Base-by-base conservation (phyloP, 1,140 invertebrate genomes). In the Brachionus calyciflorus region DNA sequence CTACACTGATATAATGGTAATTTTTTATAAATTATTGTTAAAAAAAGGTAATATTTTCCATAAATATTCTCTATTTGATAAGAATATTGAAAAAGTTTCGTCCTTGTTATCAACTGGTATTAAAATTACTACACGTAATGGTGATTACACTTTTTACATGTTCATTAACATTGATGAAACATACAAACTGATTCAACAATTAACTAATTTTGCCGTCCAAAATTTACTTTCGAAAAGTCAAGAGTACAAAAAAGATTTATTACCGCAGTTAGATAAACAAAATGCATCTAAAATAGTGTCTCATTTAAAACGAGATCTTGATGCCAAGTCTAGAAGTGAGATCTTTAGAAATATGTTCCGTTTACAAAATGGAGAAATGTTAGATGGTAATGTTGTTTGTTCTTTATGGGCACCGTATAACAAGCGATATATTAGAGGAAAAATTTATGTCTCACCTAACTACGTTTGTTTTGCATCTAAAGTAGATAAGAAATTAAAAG, bases 181-280 rank as follows among this genome's bases (percentile, higher is more conserved):
- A 0, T 96, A 91, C 85, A 87, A 88, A 48, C 83, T 98, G 73
- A 96, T 97, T 90, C 91, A 94, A 81, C 95, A 98, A 85, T 86
- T 99, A 41, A 92, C 93, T 53, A 97, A 98, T 86, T 90, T 98
- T 85, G 94, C 94, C 49, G 96, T 98, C 89, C 94, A 94, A 89
- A 91, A 93, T 60, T 17, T 60, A 21, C 19, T 76, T 7, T 53
- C 65, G 5, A 51, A 60, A 70, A 53, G 17, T 24, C 28, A 41
- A 69, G 41, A 76, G n/a, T 70, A 48, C 24, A 51, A 75, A 78
- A 55, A 46, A 76, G 68, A 78, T n/a, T 3, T 57, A 57, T 51
- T 69, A 19, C 55, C 44, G 9, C 60, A 53, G 19, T 40, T 41
- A 28, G 49, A 51, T 75, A 89, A 90, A 80, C 92, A 91, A 84